phyloP scores from a whole-genome alignment of 2,797 vertebrate species.

The Hemitrygon akajei region DNA sequence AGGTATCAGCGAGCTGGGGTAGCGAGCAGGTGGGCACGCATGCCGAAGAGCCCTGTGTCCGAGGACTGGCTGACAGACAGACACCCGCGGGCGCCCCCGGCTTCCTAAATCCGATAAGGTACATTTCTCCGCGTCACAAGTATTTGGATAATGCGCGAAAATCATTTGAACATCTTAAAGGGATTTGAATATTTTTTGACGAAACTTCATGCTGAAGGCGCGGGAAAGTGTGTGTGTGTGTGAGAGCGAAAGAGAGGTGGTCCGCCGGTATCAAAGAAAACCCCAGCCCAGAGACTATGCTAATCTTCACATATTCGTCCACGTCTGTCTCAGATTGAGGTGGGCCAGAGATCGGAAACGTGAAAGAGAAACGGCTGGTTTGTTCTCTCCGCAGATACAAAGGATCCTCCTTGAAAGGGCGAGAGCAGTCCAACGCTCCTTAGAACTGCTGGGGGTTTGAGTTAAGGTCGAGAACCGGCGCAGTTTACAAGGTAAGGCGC shows the following conservation, averaged over 20 bases:
- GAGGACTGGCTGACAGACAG: conserved; percentile 39
- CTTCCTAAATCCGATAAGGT: conserved; percentile 50
- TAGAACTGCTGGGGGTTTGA: background rate
- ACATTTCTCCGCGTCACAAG: conserved; percentile 51
- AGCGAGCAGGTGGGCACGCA: background rate
- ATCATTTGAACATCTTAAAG: conserved; percentile 49
- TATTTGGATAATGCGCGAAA: conserved; percentile 50
- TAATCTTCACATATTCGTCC: background rate
- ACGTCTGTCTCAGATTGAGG: background rate
- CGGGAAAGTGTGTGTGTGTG: conserved; percentile 41
- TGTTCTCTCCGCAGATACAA: background rate
- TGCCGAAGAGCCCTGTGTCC: background rate
- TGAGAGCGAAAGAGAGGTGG: conserved; percentile 44
- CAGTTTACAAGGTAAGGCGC: background rate
- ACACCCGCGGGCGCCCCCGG: conserved; percentile 41
- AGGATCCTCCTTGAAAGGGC: background rate
- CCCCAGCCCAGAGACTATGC: background rate
- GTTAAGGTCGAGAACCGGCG: too few species aligned
- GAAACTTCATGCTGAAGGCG: conserved; percentile 51
- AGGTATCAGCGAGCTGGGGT: too few species aligned
- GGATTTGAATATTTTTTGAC: conserved; percentile 45
- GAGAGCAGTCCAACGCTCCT: background rate
- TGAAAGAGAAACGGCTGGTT: too few species aligned
- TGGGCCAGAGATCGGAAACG: background rate
- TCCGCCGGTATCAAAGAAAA: conserved; percentile 41